Conservation (phyloP, 2,797 vertebrate genomes). For the Pogonophryne albipinna region DNA sequence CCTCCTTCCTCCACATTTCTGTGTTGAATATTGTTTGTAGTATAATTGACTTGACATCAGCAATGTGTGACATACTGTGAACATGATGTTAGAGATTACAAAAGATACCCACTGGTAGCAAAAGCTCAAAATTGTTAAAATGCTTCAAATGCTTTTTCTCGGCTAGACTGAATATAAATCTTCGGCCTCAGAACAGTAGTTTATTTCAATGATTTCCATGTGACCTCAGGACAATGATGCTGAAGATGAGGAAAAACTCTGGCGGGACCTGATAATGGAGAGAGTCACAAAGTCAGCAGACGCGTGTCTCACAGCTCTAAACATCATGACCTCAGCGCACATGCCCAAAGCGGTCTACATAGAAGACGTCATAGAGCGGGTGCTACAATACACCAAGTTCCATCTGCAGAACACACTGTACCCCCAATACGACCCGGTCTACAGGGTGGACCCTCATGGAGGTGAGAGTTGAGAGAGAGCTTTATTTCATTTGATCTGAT, state of each 20-base stretch:
- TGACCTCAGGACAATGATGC: slow-evolving; percentile 91
- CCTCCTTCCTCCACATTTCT: background rate
- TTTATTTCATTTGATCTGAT: background rate
- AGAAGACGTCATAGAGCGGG: slow-evolving; percentile 97
- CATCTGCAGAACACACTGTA: slow-evolving; percentile 98
- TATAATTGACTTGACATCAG: background rate
- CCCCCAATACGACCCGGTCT: slow-evolving; percentile 98
- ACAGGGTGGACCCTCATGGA: slow-evolving; percentile 95
- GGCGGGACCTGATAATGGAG: slow-evolving; percentile 99
- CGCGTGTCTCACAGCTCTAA: slow-evolving; percentile 95
- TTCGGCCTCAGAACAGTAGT: background rate
- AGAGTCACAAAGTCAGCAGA: slow-evolving; percentile 98
- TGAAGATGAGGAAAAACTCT: slow-evolving; percentile 96
- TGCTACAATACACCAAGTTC: slow-evolving; percentile 97
- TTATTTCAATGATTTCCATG: slow-evolving; percentile 15
- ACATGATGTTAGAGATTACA: background rate
- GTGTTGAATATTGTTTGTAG: background rate
- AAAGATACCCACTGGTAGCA: background rate
- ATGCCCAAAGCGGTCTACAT: slow-evolving; percentile 99
- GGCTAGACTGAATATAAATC: background rate
- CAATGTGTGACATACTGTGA: too few species aligned
- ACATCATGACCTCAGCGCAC: slow-evolving; percentile 97
- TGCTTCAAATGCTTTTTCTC: background rate
- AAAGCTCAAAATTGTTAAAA: background rate
- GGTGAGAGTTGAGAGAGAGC: slow-evolving; percentile 76